phyloP scores from a whole-genome alignment of 2,888 invertebrate species.

The Eurytoma adleriae region DNA sequence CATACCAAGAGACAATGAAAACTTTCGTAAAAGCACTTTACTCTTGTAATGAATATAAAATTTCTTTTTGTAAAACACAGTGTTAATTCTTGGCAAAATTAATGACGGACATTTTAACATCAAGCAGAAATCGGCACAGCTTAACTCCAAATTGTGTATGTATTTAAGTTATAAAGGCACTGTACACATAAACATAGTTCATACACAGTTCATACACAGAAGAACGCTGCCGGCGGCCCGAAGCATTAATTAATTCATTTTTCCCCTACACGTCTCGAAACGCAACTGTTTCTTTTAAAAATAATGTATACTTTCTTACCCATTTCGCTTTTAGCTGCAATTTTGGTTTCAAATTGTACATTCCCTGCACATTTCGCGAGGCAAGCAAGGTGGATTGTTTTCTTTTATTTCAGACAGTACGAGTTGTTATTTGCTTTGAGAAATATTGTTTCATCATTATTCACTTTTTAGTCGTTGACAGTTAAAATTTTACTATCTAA shows the following conservation, averaged over 20 bases:
- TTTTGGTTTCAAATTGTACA: background rate
- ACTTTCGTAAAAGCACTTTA: too few relatives aligned
- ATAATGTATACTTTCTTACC: conserved; percentile 26
- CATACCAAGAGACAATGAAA: too few relatives aligned
- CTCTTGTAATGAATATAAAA: too few relatives aligned
- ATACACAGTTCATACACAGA: conserved; percentile 59
- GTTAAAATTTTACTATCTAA: background rate
- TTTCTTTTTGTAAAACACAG: background rate
- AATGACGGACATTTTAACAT: background rate
- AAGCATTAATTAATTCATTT: conserved; percentile 56
- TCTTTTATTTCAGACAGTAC: background rate
- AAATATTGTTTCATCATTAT: background rate
- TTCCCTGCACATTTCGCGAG: conserved; percentile 14
- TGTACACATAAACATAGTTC: conserved; percentile 71
- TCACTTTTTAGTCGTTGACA: background rate
- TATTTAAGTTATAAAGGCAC: conserved; percentile 73
- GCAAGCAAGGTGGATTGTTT: conserved; percentile 9
- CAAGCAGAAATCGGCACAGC: conserved; percentile 32
- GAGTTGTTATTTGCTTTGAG: background rate
- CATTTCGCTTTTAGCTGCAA: background rate
- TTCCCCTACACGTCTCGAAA: conserved; percentile 11
- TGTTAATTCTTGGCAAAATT: background rate
- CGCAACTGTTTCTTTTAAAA: conserved; percentile 21
- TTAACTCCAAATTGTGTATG: conserved; percentile 46
- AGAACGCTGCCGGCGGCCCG: conserved; percentile 65